Evolutionary conservation across 2,797 vertebrate species (phyloP), one percentile per base, ranked within the genome.

Genomic region (Antrozous pallidus): DNA sequence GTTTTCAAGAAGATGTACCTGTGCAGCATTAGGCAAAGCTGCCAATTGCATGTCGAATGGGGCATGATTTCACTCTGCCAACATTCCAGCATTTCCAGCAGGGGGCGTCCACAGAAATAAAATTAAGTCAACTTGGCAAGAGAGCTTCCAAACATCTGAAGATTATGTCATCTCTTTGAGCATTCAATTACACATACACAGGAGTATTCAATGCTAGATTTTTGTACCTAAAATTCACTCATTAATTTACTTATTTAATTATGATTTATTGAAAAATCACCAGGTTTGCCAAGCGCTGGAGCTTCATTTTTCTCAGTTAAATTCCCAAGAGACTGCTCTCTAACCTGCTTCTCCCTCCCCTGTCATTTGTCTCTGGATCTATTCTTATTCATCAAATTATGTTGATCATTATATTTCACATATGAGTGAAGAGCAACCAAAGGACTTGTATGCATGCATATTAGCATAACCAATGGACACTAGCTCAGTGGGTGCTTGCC

Each of bases 181-280:
- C 49, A 91, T 95, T 97, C 86, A 96, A 22, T 88, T 95, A 95
- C 75, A 97, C 75, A 97, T 73, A 96, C 56, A 90, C 51, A 97
- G 73, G 18, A 91, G 95, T 95, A 98, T 97, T 95, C 94, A 58
- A 31, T 82, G 38, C 93, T 95, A 97, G 94, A 96, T 65, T 97
- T 58, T 42, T 69, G 80, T 95, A 69, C 31, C 85, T 93, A 96
- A 90, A 94, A 94, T 96, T 94, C 95, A 95, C 92, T 47, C 71
- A 88, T 94, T 61, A 91, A 94, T 96, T 97, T 95, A 74, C 84
- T 87, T 82, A 65, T 94, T 49, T 95, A 94, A 95, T 97, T 94
- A 91, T 74, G 67, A 87, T 80, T 96, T 96, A 94, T 88, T 95
- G 91, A 97, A 97, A 97, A 96, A 92, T 92, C 51, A 84, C 14